Evolutionary conservation across 2,888 invertebrate genomes (phyloP), one percentile per base, ranked within the genome.

Genomic region (Cistogaster globosa): DNA sequence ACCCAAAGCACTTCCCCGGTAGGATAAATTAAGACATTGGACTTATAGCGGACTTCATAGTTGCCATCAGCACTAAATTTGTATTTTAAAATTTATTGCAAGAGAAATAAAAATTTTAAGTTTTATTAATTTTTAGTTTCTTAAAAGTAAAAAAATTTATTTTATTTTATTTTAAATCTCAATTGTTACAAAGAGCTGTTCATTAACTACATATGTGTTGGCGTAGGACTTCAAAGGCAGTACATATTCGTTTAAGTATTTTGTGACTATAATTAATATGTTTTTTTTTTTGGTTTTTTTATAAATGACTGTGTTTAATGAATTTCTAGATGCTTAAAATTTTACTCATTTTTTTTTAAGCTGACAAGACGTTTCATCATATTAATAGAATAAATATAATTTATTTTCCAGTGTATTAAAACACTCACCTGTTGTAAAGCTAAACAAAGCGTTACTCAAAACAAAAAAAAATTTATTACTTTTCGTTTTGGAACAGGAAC

Each of bases 31-130:
- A 99, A 94, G 38, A 99, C 98, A 94, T 99, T 99, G 72, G 99
- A 98, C 93, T 99, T 98, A 93, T 99, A 99, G 88, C 99, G 97
- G 84, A 99, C 99, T 94, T 99, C 99, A 93, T 99, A 99, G 93
- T 99, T 99, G 80, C 99, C 99, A 93, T 99, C 99, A 91, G 99
- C 99, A 93, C 99, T 99, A 94, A 86, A 60, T 62, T 51, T 0
- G 26, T 6, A 62, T 32, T 14, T 18, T 22, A n/a, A 18, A 4
- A 16, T 55, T 68, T 42, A 7, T 53, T 11, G n/a, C 2, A 4
- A 26, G 93, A 42, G 14, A 38, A 16, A 14, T 16, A 48, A 48
- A 48, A 14, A 48, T n/a, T n/a, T n/a, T 14, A 48, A 48, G 7
- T 9, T 22, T 63, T 42, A n/a, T 42, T 42, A 20, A 2, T 63